Base-by-base conservation (phyloP, 2,113 vertebrate species). In the Leiothrix lutea region DNA sequence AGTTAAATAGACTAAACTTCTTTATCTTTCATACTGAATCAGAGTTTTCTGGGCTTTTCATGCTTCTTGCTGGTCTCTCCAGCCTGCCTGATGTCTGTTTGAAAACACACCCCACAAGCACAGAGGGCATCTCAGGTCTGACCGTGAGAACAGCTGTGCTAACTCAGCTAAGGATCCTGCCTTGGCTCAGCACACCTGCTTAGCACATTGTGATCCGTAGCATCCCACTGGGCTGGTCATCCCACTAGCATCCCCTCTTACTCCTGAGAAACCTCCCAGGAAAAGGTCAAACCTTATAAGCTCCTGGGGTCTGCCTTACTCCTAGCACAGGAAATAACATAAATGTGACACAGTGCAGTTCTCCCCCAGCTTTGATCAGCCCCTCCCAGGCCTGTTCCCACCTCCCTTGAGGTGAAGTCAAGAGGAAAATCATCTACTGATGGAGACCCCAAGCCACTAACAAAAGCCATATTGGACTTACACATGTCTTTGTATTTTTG, bases 1-100 rank as follows among this genome's bases (percentile, higher is more conserved):
- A 95, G 90, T 94, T 96, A 96, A 96, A 92, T 92, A 73, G 79
- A 90, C 82, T 75, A 66, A 95, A 90, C 82, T 93, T 91, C 84
- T 71, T 88, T 77, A 65, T 92, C 79, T 88, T 85, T 73, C 35
- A 22, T 3, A 8, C 36, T 3, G 6, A 80, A 92, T 58, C 9
- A 2, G 66, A 13, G 36, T 23, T 79, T 82, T 90, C 78, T 82
- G 45, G 36, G 51, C 25, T 82, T 92, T 90, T 72, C 45, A 57
- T 70, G 81, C 38, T 75, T 88, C 78, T 64, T n/a, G 38, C 36
- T 1, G 0, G 28, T 72, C 44, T 61, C 54, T 86, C 70, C 53
- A 62, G 62, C 45, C 67, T 77, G 72, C 48, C 56, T 4, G 5
- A 31, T 33, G 11, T 48, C 66, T 75, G 18, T 83, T 38, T 17